Evolutionary conservation across 2,113 vertebrate species (phyloP), one percentile per base, ranked within the genome.

Genomic region (Melierax canorus): DNA sequence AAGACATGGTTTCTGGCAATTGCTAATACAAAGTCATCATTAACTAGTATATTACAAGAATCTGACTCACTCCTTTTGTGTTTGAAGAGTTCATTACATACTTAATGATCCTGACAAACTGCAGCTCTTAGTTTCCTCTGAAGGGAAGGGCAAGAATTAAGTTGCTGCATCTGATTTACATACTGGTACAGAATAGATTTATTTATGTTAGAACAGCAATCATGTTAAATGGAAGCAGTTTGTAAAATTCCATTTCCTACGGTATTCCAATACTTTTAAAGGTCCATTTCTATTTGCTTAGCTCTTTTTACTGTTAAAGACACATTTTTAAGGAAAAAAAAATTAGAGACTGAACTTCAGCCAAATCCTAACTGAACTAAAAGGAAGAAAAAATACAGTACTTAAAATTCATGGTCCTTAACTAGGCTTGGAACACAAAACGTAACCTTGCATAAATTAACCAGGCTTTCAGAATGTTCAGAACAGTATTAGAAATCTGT

Each of bases 51-150:
- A 96, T 98, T 98, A 96, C 92, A 71, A 94, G 94, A 98, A 94
- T 96, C 67, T 96, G 94, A 97, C 75, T 97, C 88, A 95, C 46
- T 96, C 86, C 67, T 98, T 97, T 96, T 97, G 73, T 82, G 30
- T 95, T 95, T 98, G 86, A 97, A 96, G 91, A 96, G 96, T 95
- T 98, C 95, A 97, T 98, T 98, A 93, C 90, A 91, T 90, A 92
- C 86, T 93, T 97, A 97, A 98, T 97, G 97, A 98, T 86, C 93
- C 83, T 97, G 93, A 96, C 72, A 97, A 95, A 92, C 30, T 75
- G 43, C 96, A 95, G 85, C 68, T 97, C 71, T 95, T 86, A 55
- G 36, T 97, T 97, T 97, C 50, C 72, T 97, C 96, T 94, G 94
- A 97, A 96, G 88, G 86, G 95, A 80, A 97, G 45, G 74, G 51